Evolutionary conservation across 2,113 vertebrate genomes (phyloP), one percentile per base, ranked within the genome.

Genomic region (Casuarius casuarius): DNA sequence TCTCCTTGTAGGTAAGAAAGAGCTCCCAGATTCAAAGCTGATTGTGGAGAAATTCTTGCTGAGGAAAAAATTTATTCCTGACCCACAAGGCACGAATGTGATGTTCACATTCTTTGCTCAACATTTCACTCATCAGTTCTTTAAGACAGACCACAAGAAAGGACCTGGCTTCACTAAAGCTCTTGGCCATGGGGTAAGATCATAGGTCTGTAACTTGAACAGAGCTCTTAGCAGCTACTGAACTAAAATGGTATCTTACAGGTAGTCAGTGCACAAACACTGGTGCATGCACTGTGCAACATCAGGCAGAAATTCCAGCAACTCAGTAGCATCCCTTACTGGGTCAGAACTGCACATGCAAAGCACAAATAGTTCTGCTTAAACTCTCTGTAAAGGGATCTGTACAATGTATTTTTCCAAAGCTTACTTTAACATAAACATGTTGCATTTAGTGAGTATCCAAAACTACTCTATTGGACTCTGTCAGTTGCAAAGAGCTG

Each of bases 21-120:
- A 99, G 77, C 98, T 99, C 61, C 99, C 99, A 4, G 98, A 99
- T 89, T 98, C 98, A 1, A 98, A 99, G 61, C 4, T 98, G 26
- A 89, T 99, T 56, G 98, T 98, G 71, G 99, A 99, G 93, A 99
- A 99, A 95, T 98, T 99, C 61, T 96, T 99, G 51, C 63, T 99
- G 33, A 98, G 99, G 80, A 99, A 97, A 85, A 97, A 98, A 92
- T 99, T 99, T 42, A 99, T 99, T 72, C 99, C 99, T 2, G 99
- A 99, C 54, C 99, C 99, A 0, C 99, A 99, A 96, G 98, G 98
- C 87, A 98, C 99, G 62, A 99, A 99, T 33, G 96, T 99, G 90
- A 99, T 99, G 99, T 99, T 99, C 70, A 98, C 99, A 0, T 99
- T 99, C 97, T 99, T 99, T 48, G 99, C 99, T 10, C 99, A 99